Evolutionary conservation across 2,888 invertebrate genomes (phyloP).

Genomic region (Phrixothrix hirtus): DNA sequence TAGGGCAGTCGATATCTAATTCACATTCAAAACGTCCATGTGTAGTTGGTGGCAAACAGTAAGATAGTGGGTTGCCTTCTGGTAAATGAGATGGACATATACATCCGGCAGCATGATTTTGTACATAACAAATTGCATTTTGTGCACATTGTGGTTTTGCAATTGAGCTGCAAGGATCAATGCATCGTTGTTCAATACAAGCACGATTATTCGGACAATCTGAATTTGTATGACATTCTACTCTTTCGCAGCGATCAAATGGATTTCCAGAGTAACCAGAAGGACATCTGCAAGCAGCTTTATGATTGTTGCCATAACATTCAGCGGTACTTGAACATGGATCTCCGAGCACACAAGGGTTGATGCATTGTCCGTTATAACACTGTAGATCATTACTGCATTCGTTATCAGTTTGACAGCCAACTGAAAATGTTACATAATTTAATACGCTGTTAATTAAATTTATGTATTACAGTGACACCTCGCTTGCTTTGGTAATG

Average conservation of each 20-base stretch:
- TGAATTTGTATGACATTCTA: slow-evolving; percentile 77
- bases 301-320: slow-evolving; percentile 80
- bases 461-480: no score
- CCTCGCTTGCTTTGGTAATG: no score
- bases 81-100: slow-evolving; percentile 80
- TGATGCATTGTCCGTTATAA: slow-evolving; percentile 79
- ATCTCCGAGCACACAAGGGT: slow-evolving; percentile 77
- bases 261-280: slow-evolving; percentile 79
- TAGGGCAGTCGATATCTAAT: slow-evolving; percentile 79
- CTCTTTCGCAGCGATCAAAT: slow-evolving; percentile 73
- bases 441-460: no score
- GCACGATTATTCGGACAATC: slow-evolving; percentile 79
- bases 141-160: slow-evolving; percentile 76
- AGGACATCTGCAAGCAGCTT: slow-evolving; percentile 79
- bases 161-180: slow-evolving; percentile 74
- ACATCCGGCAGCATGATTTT: slow-evolving; percentile 81
- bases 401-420: slow-evolving; percentile 81
- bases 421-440: slow-evolving; percentile 71
- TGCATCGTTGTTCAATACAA: slow-evolving; percentile 73
- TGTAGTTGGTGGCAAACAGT: slow-evolving; percentile 64
- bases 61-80: slow-evolving; percentile 77
- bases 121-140: slow-evolving; percentile 79
- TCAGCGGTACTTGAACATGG: slow-evolving; percentile 84
- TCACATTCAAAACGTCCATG: slow-evolving; percentile 70
- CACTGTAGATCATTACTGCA: slow-evolving; percentile 81